Conservation (phyloP, 2,113 vertebrate genomes). For the Rhea americana region DNA sequence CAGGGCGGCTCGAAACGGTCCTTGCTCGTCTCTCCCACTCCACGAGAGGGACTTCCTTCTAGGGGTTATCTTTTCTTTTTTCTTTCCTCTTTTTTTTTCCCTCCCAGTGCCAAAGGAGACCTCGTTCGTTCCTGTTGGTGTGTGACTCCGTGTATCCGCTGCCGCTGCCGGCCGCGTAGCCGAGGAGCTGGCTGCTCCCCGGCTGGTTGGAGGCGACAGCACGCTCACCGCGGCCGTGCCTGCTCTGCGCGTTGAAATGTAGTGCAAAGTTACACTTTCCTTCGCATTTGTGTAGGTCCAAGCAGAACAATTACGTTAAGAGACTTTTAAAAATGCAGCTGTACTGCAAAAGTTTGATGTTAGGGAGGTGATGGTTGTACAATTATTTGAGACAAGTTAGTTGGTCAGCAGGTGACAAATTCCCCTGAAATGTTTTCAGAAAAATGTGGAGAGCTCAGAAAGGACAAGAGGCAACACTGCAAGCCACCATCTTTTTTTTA, state of each 20-base stretch:
- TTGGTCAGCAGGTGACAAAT: not conserved
- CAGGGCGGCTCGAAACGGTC: slow-evolving; percentile 5
- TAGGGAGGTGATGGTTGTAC: not conserved
- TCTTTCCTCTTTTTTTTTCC: not conserved
- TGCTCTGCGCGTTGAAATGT: not conserved
- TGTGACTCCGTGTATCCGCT: no score
- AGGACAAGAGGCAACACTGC: not conserved
- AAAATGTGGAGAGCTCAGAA: not conserved
- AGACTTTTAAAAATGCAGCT: not conserved
- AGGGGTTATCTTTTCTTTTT: no score
- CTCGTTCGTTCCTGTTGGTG: accelerated
- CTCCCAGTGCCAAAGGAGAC: accelerated
- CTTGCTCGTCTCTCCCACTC: accelerated
- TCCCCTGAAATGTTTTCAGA: not conserved
- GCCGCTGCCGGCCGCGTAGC: not conserved
- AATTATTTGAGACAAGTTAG: not conserved
- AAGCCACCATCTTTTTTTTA: not conserved
- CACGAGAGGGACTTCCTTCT: not conserved
- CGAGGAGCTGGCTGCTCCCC: no score
- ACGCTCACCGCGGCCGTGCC: no score
- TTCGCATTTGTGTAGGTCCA: not conserved
- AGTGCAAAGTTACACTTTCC: accelerated
- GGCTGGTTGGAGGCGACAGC: no score
- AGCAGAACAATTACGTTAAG: not conserved
- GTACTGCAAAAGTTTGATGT: not conserved